A percentile compares a stretch with the other conserved stretches of the same genome.
Conservation (phyloP, 2,113 vertebrate species). For the Corapipo altera region DNA sequence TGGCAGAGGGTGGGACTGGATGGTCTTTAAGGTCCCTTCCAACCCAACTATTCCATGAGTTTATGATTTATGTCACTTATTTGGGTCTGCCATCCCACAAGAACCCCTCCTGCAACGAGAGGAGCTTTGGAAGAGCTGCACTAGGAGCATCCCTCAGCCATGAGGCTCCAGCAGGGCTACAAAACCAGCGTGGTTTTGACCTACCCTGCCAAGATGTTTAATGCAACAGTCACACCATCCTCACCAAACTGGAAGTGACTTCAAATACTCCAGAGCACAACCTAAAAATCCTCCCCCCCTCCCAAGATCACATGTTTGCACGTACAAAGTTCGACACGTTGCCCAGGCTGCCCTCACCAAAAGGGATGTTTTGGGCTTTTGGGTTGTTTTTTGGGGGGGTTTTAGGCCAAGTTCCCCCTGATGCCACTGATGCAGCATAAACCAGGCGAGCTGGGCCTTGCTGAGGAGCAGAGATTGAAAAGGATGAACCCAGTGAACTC, state of each 20-base stretch:
- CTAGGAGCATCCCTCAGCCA: background rate
- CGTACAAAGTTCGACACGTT: background rate
- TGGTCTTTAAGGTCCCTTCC: background rate
- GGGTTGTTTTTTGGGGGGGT: background rate
- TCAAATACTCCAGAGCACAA: background rate
- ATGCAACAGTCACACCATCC: background rate
- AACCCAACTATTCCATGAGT: background rate
- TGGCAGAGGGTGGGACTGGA: background rate
- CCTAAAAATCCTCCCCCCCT: background rate
- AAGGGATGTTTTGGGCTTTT: background rate
- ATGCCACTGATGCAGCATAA: background rate
- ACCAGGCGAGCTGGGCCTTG: background rate
- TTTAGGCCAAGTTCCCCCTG: background rate
- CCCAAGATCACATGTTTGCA: background rate
- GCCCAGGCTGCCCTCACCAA: background rate
- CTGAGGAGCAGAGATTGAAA: background rate
- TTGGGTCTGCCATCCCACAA: background rate
- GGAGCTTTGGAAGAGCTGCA: background rate
- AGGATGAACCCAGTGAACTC: background rate
- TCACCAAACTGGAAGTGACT: background rate
- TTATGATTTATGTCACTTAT: background rate
- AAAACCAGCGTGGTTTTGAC: background rate
- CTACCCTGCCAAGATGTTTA: background rate
- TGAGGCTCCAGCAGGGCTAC: background rate
- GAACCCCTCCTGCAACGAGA: background rate